Evolutionary conservation across 30 jellyfish, hydroid and myxozoan genomes (phyloP), one percentile per base, ranked within the genome.

Genomic region (Clytia hemisphaerica): DNA sequence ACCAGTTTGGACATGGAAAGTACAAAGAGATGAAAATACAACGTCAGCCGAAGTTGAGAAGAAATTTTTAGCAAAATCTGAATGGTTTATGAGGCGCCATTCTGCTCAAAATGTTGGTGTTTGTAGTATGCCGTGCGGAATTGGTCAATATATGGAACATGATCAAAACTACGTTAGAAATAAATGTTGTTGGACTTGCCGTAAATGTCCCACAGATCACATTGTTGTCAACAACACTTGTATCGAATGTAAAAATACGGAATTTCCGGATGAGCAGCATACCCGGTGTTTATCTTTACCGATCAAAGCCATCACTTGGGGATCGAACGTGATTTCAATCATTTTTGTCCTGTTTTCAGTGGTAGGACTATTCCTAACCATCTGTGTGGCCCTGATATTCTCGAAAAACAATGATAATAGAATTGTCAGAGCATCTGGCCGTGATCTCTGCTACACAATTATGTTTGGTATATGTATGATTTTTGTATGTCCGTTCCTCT

Each of bases 101-200:
- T n/a, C n/a, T n/a, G n/a, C n/a, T n/a, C n/a, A n/a, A n/a, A n/a
- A n/a, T n/a, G n/a, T n/a, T n/a, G n/a, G n/a, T n/a, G n/a, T n/a
- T 6, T 80, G 85, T 51, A 70, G 86, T 0, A 45, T 19, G 37
- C 78, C 72, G 27, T 80, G 93, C 45, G 40, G 60, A 0, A 44
- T 45, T 31, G 93, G 93, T 1, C 44, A 55, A 49, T n/a, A 37
- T 4, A 14, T 29, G 29, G 28, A 14, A 21, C 71, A 55, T 6
- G 47, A 61, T 50, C n/a, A 24, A 19, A 73, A 65, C 6, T 58
- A 19, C 37, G 55, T 45, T 9, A 59, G 49, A 36, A 37, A 37
- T 35, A 38, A 71, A 38, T 84, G 95, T 69, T 84, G 95, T 24
- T 84, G 95, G 95, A 53, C 61, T 15, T 84, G 95, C 70, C n/a